Conservation (phyloP, 2,797 vertebrate genomes). For the Neosalanx taihuensis region DNA sequence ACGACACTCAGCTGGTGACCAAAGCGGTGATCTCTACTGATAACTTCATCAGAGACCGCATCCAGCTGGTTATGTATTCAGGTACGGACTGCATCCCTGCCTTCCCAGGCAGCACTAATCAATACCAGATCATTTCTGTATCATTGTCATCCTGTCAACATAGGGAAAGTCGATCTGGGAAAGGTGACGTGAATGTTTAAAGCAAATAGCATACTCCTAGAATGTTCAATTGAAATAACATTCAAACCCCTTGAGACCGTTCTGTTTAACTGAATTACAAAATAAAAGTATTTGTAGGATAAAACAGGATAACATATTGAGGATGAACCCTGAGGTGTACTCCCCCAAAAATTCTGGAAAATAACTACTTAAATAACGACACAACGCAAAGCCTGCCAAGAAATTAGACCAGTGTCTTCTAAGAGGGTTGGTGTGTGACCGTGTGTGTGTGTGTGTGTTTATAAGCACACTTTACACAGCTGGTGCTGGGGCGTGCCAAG, state of each 20-base stretch:
- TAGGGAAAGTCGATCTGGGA: slow-evolving; percentile 53
- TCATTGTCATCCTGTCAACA: slow-evolving; percentile 39
- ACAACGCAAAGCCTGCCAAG: slow-evolving; percentile 11
- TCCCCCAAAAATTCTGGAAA: slow-evolving; percentile 36
- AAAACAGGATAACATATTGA: slow-evolving; percentile 56
- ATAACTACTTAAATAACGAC: slow-evolving; percentile 20
- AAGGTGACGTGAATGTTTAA: slow-evolving; percentile 38
- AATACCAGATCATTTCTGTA: slow-evolving; percentile 52
- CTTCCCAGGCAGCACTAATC: slow-evolving; percentile 26
- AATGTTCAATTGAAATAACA: slow-evolving; percentile 41
- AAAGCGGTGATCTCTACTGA: slow-evolving; percentile 37
- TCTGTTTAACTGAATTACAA: slow-evolving; percentile 78
- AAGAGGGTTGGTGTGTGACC: neutral
- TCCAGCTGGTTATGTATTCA: slow-evolving; percentile 90
- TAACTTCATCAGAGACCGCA: slow-evolving; percentile 80
- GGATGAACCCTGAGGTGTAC: slow-evolving; percentile 39
- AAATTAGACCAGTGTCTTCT: neutral
- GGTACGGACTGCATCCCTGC: slow-evolving; percentile 67
- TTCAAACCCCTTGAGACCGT: slow-evolving; percentile 55
- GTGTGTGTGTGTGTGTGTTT: no score
- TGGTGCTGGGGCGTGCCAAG: neutral
- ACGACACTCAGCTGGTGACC: slow-evolving; percentile 66
- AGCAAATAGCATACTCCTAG: slow-evolving; percentile 28
- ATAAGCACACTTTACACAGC: no score
- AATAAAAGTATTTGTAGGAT: slow-evolving; percentile 64